A percentile compares a stretch with the other conserved stretches of the same genome.
phyloP scores from a whole-genome alignment of 2,797 vertebrate species.

The Acanthornis magna region DNA sequence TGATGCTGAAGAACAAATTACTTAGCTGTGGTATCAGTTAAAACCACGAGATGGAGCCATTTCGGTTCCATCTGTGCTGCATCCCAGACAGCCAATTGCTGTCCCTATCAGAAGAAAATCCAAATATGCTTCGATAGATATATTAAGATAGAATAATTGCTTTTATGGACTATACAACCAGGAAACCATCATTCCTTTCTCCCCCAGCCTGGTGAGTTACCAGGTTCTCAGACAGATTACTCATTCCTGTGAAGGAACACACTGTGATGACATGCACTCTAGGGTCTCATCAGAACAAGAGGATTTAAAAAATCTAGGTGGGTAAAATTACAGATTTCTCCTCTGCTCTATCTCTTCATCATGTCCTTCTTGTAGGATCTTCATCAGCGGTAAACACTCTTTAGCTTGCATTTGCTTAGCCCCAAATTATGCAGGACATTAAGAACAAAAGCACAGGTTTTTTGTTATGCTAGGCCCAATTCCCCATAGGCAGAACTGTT shows the following conservation, averaged over 20 bases:
- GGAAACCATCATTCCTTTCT: not conserved
- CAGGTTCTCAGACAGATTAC: not conserved
- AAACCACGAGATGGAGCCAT: not conserved
- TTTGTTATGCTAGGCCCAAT: not conserved
- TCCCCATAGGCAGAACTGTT: not conserved
- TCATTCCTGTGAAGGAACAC: not conserved
- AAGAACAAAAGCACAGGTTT: not conserved
- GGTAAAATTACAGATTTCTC: not conserved
- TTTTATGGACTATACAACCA: not conserved
- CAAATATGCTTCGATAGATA: not conserved
- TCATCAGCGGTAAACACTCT: not conserved
- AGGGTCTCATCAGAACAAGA: not conserved
- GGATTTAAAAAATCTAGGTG: not conserved
- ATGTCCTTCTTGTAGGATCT: not conserved
- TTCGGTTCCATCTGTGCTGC: not conserved
- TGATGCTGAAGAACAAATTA: not conserved
- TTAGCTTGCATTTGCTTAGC: not conserved
- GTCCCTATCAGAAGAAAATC: not conserved
- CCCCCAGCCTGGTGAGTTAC: not conserved
- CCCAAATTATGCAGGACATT: not conserved
- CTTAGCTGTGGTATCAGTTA: not conserved
- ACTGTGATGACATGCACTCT: not conserved
- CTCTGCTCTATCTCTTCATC: not conserved
- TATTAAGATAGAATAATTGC: not conserved
- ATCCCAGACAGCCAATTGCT: not conserved